Evolutionary conservation across 2,113 vertebrate species (phyloP).

Genomic region (Anarhynchus alexandrinus): DNA sequence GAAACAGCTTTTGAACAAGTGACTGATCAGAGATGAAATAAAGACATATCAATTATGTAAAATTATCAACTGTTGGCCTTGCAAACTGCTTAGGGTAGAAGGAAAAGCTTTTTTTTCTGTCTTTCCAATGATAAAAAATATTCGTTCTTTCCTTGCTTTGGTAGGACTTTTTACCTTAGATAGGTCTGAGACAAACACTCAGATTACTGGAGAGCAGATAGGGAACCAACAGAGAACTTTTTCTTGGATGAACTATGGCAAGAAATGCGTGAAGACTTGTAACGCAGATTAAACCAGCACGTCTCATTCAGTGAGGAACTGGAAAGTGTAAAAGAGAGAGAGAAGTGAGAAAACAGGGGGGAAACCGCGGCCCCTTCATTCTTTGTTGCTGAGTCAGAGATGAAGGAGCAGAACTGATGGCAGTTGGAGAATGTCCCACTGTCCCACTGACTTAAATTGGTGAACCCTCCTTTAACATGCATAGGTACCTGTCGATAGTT

Average conservation of each 20-base stretch:
- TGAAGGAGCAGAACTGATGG: background rate
- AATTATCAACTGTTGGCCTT: background rate
- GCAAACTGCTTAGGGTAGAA: background rate
- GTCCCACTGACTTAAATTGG: background rate
- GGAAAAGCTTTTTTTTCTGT: background rate
- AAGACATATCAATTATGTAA: background rate
- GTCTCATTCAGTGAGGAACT: background rate
- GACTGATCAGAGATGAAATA: background rate
- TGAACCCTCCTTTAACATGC: background rate
- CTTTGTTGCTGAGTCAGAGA: background rate
- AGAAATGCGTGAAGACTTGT: background rate
- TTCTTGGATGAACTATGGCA: background rate
- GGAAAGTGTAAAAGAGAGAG: background rate
- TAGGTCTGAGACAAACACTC: background rate
- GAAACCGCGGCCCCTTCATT: background rate
- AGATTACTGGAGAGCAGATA: background rate
- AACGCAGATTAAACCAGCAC: background rate
- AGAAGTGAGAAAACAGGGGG: background rate
- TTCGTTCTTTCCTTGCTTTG: background rate
- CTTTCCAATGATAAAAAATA: background rate
- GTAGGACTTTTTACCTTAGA: background rate
- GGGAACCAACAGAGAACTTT: background rate
- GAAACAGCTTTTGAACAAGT: background rate
- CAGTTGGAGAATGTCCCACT: background rate
- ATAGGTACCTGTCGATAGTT: background rate